These are phyloP conservation scores for Dysdera silvatica DNA, from an alignment of 1,140 invertebrate genomes.

Conservation along the genomic window DNA sequence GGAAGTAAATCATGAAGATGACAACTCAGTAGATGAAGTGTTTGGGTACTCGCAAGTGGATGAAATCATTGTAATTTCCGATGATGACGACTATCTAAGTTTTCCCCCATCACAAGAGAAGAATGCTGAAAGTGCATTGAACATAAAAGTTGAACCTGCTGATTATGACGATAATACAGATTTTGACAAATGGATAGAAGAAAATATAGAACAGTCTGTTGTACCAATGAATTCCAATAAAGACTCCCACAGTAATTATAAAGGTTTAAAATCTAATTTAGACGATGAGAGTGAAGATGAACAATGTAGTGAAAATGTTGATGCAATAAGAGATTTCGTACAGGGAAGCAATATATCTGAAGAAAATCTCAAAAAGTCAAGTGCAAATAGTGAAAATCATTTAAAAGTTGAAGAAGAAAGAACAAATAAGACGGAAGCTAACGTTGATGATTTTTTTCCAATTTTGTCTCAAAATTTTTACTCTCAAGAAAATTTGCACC, in stretches of 20 bases:
- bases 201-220: neutral
- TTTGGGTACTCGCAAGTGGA: constrained; percentile 16
- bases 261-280: constrained; percentile 2
- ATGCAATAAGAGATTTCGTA: no score
- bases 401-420: constrained; percentile 6
- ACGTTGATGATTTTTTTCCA: neutral
- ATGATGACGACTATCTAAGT: constrained; percentile 7
- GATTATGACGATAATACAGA: constrained; percentile 36
- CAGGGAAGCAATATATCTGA: no score
- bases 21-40: neutral
- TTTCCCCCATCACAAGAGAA: constrained; percentile 3
- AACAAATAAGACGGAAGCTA: neutral
- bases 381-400: no score
- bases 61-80: constrained; percentile 9
- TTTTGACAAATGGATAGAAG: constrained; percentile 6
- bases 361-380: no score
- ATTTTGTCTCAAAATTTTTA: constrained; percentile 11
- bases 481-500: no score
- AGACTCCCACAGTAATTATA: neutral
- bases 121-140: neutral
- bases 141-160: constrained; percentile 3
- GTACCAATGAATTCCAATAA: neutral
- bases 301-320: constrained; percentile 10
- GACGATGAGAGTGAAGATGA: constrained; percentile 8
- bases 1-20: neutral